These are phyloP conservation scores for Solenopsis fugax DNA, from an alignment of 1,140 invertebrate genomes.

Conservation along the genomic window DNA sequence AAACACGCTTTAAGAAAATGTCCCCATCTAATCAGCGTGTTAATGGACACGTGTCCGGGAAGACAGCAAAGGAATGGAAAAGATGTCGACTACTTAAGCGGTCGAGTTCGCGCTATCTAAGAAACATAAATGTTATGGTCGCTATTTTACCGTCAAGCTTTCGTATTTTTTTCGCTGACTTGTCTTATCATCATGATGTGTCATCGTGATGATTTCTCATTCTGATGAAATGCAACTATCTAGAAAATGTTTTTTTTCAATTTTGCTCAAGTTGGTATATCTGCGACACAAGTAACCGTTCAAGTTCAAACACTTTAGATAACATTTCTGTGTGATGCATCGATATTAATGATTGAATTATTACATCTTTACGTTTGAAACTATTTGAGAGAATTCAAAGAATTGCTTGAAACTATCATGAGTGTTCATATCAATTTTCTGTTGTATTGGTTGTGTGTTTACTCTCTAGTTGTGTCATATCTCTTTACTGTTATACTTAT, in stretches of 20 bases:
- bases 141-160: neutral
- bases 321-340: constrained; percentile 12
- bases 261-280: constrained; percentile 21
- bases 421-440: neutral
- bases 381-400: neutral
- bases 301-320: constrained; percentile 52
- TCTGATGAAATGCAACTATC: constrained; percentile 18
- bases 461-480: neutral
- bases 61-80: neutral
- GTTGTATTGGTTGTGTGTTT: too few species aligned
- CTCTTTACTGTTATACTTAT: neutral
- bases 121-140: constrained; percentile 15
- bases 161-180: neutral
- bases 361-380: neutral
- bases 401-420: constrained; percentile 1
- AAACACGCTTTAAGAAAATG: constrained; percentile 28
- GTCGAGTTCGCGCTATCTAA: neutral
- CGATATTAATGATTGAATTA: constrained; percentile 24
- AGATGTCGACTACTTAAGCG: neutral
- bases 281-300: constrained; percentile 21
- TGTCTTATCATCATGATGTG: constrained; percentile 1
- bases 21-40: constrained; percentile 3
- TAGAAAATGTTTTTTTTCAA: constrained; percentile 22
- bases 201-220: constrained; percentile 3
- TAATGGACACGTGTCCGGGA: constrained; percentile 6